These are phyloP conservation scores for Naja naja DNA, from an alignment of 2,113 vertebrate species.

Conservation along the genomic window DNA sequence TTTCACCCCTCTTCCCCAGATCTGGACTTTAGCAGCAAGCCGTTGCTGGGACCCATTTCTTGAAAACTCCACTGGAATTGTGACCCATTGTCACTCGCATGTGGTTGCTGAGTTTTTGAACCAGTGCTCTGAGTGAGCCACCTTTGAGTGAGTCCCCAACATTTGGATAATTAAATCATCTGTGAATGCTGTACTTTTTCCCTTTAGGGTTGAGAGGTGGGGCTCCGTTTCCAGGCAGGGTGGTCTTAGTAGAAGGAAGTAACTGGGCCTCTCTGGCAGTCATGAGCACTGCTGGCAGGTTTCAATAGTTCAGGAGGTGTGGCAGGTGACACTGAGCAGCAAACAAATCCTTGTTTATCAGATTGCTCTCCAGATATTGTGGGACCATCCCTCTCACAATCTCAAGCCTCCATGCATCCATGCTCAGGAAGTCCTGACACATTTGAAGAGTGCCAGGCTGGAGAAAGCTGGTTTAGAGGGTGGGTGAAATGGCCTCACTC, in stretches of 20 bases:
- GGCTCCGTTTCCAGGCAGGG: neutral
- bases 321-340: neutral
- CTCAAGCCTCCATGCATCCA: neutral
- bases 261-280: neutral
- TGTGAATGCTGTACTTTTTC: neutral
- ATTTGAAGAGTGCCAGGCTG: neutral
- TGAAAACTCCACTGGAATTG: neutral
- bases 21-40: neutral
- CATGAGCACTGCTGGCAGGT: neutral
- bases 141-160: neutral
- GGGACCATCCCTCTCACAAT: neutral
- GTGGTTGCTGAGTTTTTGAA: neutral
- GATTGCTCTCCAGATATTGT: neutral
- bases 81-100: neutral
- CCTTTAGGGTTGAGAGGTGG: neutral
- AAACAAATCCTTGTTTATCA: neutral
- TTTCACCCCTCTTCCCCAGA: neutral
- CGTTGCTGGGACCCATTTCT: neutral
- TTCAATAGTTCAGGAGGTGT: neutral
- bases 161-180: neutral
- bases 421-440: neutral
- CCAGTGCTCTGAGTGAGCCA: neutral
- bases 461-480: neutral
- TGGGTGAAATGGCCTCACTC: no score
- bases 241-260: neutral